These are phyloP conservation scores for Peromyscus eremicus DNA, from an alignment of 2,797 vertebrate genomes.

Conservation along the genomic window DNA sequence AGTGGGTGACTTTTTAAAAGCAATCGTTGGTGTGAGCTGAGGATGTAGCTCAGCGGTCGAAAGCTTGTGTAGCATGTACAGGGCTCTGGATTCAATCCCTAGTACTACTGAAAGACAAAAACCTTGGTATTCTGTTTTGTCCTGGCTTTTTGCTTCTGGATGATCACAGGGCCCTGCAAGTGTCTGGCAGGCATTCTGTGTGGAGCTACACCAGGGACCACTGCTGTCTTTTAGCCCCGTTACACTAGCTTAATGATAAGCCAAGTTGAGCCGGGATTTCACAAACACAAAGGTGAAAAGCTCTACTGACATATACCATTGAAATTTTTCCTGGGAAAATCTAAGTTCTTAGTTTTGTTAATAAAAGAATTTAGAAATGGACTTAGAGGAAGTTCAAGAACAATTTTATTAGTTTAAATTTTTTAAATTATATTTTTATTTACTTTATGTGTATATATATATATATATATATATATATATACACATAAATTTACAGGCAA, in stretches of 20 bases:
- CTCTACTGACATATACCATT: background rate
- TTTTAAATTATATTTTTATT: background rate
- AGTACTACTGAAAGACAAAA: background rate
- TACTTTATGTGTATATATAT: background rate
- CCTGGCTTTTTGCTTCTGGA: background rate
- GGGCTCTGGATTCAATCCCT: background rate
- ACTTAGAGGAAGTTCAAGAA: background rate
- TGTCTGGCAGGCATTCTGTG: too few species aligned
- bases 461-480: too few species aligned
- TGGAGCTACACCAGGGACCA: background rate
- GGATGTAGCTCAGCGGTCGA: background rate
- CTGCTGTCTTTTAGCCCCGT: background rate
- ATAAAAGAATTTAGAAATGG: background rate
- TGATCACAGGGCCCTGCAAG: too few species aligned
- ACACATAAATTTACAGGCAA: too few species aligned
- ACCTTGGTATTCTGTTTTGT: background rate
- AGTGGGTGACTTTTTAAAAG: background rate
- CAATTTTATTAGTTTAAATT: background rate
- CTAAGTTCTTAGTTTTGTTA: background rate
- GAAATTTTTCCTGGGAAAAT: constrained; percentile 3
- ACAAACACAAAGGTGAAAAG: constrained; percentile 32
- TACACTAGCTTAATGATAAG: constrained; percentile 20
- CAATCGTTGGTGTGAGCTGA: background rate
- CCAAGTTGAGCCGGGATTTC: background rate
- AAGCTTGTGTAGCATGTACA: background rate